Evolutionary conservation across 2,113 vertebrate species (phyloP).

Genomic region (Pelecanus crispus): DNA sequence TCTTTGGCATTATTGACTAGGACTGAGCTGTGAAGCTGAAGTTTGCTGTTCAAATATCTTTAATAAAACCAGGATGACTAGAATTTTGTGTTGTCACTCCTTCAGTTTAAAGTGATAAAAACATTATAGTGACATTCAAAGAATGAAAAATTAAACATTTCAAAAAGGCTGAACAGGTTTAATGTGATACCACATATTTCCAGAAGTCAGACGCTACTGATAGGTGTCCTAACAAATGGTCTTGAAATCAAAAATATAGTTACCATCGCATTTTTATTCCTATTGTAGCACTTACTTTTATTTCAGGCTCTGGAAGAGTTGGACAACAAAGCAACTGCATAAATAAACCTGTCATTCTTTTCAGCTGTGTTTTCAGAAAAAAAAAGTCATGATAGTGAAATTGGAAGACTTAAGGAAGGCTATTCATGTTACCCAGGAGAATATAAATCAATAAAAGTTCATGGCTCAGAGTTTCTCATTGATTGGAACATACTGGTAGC

Average conservation of each 20-base stretch:
- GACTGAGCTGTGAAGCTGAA: background rate
- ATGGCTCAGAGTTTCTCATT: conserved; percentile 83
- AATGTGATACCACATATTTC: background rate
- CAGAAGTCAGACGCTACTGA: background rate
- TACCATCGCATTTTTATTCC: background rate
- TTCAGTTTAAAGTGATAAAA: background rate
- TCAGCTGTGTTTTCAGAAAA: conserved; percentile 47
- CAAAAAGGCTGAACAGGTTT: background rate
- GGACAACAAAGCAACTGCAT: conserved; percentile 20
- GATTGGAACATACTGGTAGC: conserved; percentile 86
- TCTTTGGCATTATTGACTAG: background rate
- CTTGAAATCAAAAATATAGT: background rate
- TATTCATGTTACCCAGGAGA: conserved; percentile 58
- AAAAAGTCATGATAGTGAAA: conserved; percentile 62
- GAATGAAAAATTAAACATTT: background rate
- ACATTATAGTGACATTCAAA: background rate
- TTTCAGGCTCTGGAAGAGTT: background rate
- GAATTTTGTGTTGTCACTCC: background rate
- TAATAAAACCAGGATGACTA: background rate
- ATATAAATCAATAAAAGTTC: conserved; percentile 84
- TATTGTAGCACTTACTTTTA: background rate
- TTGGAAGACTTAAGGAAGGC: conserved; percentile 68
- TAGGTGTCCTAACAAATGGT: background rate
- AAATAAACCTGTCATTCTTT: conserved; percentile 57
- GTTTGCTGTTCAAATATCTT: background rate